phyloP scores from a whole-genome alignment of 2,113 vertebrate species.

The Silurus asotus region DNA sequence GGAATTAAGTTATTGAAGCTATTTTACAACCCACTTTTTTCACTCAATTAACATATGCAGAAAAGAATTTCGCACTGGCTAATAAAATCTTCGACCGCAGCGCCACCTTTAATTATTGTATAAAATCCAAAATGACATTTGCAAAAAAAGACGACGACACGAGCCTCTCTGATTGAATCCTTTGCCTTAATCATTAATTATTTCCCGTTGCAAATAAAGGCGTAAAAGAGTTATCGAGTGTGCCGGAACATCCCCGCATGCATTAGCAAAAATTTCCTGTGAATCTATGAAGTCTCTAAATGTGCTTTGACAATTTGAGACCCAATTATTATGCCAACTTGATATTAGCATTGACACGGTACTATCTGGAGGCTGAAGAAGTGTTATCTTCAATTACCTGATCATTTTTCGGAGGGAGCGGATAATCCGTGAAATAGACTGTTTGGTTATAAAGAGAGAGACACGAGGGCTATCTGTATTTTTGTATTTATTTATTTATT shows the following conservation, averaged over 20 bases:
- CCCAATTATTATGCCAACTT: constrained; percentile 59
- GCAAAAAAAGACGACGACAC: not conserved
- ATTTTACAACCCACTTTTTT: not conserved
- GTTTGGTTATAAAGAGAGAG: constrained; percentile 57
- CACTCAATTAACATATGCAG: not conserved
- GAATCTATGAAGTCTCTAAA: constrained; percentile 50
- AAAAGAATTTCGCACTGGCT: not conserved
- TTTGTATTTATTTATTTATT: not conserved
- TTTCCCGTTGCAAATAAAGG: constrained; percentile 55
- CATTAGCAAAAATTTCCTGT: constrained; percentile 48
- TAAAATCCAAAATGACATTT: too few relatives aligned
- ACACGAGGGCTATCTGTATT: constrained; percentile 44
- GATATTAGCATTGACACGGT: constrained; percentile 59
- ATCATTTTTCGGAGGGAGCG: constrained; percentile 57
- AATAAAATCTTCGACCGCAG: not conserved
- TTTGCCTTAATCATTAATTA: constrained; percentile 50
- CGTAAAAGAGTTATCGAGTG: constrained; percentile 48
- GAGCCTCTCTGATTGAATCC: constrained; percentile 28
- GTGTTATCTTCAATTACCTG: constrained; percentile 59
- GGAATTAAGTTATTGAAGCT: too few relatives aligned
- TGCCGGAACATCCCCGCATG: constrained; percentile 51
- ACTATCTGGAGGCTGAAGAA: constrained; percentile 59
- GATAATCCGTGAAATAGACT: constrained; percentile 65
- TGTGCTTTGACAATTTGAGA: constrained; percentile 57
- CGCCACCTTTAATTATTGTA: not conserved